Percentiles rank a stretch among this genome's conserved stretches.
These are phyloP conservation scores for Rhopilema esculentum DNA, from an alignment of 30 jellyfish, hydroid and myxozoan species.

Conservation along the genomic window DNA sequence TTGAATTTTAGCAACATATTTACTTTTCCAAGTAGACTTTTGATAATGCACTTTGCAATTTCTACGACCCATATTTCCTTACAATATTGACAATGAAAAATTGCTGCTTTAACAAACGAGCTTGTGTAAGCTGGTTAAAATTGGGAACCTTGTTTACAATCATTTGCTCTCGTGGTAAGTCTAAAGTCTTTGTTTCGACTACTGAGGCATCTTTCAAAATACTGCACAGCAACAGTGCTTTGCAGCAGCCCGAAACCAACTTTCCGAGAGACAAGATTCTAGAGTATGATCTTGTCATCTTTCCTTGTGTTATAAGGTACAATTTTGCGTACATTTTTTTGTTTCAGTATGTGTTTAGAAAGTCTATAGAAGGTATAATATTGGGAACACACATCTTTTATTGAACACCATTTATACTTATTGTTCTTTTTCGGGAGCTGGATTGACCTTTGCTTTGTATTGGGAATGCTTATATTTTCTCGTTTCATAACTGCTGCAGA, in stretches of 20 bases:
- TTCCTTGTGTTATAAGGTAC: not conserved
- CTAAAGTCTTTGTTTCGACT: not conserved
- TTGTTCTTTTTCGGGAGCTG: not conserved
- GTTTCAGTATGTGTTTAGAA: not conserved
- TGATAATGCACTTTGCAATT: no score
- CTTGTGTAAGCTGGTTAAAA: no score
- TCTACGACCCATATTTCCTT: no score
- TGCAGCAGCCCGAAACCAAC: not conserved
- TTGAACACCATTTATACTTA: not conserved
- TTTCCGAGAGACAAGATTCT: not conserved
- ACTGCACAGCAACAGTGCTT: not conserved
- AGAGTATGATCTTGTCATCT: not conserved
- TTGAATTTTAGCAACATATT: no score
- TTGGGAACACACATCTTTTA: not conserved
- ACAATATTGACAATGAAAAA: no score
- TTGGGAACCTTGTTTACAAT: no score
- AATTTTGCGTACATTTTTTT: not conserved
- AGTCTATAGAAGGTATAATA: not conserved
- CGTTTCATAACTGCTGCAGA: not conserved
- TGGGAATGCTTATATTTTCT: slow-evolving; percentile 3
- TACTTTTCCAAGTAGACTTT: no score
- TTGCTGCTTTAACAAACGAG: no score
- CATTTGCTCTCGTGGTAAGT: no score
- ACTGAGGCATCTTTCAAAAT: not conserved
- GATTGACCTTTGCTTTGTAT: slow-evolving; percentile 27